Evolutionary conservation across 1,140 invertebrate species (phyloP).

Genomic region (Pogonomyrmex californicus): DNA sequence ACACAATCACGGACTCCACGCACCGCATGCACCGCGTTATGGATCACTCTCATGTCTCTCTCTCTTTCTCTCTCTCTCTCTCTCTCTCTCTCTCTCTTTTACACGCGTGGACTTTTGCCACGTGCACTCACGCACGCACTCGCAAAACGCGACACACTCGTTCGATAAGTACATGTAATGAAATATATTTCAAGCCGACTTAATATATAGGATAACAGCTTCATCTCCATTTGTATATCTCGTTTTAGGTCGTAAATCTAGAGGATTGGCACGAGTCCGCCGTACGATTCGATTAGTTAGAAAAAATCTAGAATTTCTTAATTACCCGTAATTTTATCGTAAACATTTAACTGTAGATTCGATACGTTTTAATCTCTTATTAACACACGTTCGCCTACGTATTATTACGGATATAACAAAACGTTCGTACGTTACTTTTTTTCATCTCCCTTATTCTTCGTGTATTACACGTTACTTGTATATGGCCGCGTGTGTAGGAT

Average conservation of each 20-base stretch:
- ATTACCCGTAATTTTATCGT: slow-evolving; percentile 87
- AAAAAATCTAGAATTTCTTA: slow-evolving; percentile 87
- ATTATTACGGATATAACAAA: slow-evolving; percentile 82
- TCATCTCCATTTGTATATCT: slow-evolving; percentile 72
- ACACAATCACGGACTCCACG: not conserved
- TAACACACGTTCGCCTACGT: slow-evolving; percentile 74
- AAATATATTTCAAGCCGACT: slow-evolving; percentile 78
- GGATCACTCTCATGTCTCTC: slow-evolving; percentile 9
- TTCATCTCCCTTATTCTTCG: slow-evolving; percentile 1
- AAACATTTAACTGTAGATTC: slow-evolving; percentile 86
- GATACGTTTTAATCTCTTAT: slow-evolving; percentile 78
- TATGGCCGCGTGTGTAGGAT: slow-evolving; percentile 57
- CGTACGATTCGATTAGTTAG: slow-evolving; percentile 84
- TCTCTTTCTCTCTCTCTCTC: too few species aligned
- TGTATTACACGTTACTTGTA: slow-evolving; percentile 47
- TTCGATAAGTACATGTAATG: slow-evolving; percentile 75
- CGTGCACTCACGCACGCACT: slow-evolving; percentile 4
- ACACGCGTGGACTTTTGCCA: not conserved
- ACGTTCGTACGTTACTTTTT: slow-evolving; percentile 72
- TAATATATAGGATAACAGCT: slow-evolving; percentile 77
- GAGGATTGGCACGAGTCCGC: slow-evolving; percentile 80
- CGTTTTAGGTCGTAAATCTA: slow-evolving; percentile 81
- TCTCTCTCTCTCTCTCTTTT: too few species aligned
- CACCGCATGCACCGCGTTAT: slow-evolving; percentile 13
- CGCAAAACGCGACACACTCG: slow-evolving; percentile 37